phyloP scores from a whole-genome alignment of 2,113 vertebrate species.

The Vimba vimba region DNA sequence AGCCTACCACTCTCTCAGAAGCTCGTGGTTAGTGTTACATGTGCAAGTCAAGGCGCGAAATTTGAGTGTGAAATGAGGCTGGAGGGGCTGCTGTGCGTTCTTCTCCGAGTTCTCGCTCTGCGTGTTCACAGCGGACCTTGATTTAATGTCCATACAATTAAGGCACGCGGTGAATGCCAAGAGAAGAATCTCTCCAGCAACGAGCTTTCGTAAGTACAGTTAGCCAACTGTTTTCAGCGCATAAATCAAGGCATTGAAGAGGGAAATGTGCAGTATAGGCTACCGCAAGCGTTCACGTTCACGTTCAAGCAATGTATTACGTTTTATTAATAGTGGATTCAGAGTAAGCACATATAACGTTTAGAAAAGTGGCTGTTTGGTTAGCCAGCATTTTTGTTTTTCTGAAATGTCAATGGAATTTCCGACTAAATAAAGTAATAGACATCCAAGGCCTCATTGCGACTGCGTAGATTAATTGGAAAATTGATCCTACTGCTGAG shows the following conservation, averaged over 20 bases:
- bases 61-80: constrained; percentile 44
- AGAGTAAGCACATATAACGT: not conserved
- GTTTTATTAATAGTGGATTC: not conserved
- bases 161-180: constrained; percentile 99
- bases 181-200: constrained; percentile 84
- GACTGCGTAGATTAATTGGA: not conserved
- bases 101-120: constrained; percentile 83
- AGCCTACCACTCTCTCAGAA: constrained; percentile 49
- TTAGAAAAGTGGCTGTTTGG: not conserved
- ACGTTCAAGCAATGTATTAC: not conserved
- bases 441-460: not conserved
- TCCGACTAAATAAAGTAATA: not conserved
- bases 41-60: constrained; percentile 56
- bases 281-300: no score
- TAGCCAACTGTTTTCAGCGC: not conserved
- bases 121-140: constrained; percentile 99
- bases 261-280: not conserved
- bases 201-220: constrained; percentile 54
- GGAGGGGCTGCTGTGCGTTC: not conserved
- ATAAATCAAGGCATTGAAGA: not conserved
- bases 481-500: not conserved
- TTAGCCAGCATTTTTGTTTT: not conserved
- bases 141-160: constrained; percentile 99
- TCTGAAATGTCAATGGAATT: not conserved
- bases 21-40: constrained; percentile 27